Conservation (phyloP, 1,140 invertebrate species). For the Lanistes nyassanus region DNA sequence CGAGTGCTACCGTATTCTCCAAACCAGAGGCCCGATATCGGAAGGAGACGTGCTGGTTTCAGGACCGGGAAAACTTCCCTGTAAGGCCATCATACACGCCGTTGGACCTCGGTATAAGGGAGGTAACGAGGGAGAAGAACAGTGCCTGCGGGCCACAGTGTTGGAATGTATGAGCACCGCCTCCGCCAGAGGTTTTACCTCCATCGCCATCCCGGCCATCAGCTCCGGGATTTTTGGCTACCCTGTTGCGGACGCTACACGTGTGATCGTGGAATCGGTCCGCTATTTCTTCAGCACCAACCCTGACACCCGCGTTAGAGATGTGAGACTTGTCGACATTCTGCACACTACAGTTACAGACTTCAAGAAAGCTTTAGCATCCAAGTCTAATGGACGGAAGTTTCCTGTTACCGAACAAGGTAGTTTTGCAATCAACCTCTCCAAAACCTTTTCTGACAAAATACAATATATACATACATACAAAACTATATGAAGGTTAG, state of each 20-base stretch:
- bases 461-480: too few species aligned
- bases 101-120: constrained; percentile 42
- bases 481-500: too few species aligned
- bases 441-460: too few species aligned
- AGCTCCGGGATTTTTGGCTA: constrained; percentile 42
- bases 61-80: constrained; percentile 30
- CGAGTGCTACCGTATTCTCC: background rate
- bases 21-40: background rate
- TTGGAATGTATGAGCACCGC: constrained; percentile 1
- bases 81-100: constrained; percentile 37
- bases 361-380: too few species aligned
- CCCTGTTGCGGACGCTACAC: constrained; percentile 26
- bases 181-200: background rate
- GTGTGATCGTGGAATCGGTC: constrained; percentile 31
- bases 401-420: too few species aligned
- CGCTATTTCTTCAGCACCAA: constrained; percentile 14
- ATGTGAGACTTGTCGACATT: too few species aligned
- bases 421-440: too few species aligned
- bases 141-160: constrained; percentile 4
- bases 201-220: constrained; percentile 33
- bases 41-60: constrained; percentile 11
- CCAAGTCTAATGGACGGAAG: too few species aligned
- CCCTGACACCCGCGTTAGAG: too few species aligned
- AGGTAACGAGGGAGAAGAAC: constrained; percentile 4
- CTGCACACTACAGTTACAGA: too few species aligned